A percentile compares a stretch with the other conserved stretches of the same genome.
These are phyloP conservation scores for Stenoptilia bipunctidactyla DNA, from an alignment of 2,888 invertebrate genomes.

Conservation along the genomic window DNA sequence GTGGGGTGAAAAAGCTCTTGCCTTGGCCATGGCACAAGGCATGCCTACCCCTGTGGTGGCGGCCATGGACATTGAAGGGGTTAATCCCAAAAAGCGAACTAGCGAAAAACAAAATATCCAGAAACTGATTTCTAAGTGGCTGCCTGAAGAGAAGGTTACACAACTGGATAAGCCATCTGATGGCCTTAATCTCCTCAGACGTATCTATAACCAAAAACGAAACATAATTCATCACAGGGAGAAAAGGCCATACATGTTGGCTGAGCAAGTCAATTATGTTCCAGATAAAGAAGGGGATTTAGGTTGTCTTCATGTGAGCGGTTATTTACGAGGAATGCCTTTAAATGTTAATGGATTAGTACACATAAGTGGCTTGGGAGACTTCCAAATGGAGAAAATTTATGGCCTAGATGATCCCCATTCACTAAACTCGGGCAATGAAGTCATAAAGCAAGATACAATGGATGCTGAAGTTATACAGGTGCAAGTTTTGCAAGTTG, in stretches of 20 bases:
- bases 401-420: slow-evolving; percentile 79
- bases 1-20: slow-evolving; percentile 84
- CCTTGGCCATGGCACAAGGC: slow-evolving; percentile 84
- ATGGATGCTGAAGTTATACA: slow-evolving; percentile 47
- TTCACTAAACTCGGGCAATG: slow-evolving; percentile 67
- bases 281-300: slow-evolving; percentile 48
- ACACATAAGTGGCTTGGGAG: slow-evolving; percentile 93
- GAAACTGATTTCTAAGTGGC: slow-evolving; percentile 75
- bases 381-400: slow-evolving; percentile 91
- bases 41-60: slow-evolving; percentile 83
- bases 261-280: slow-evolving; percentile 81
- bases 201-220: slow-evolving; percentile 87
- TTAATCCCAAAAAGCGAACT: slow-evolving; percentile 80
- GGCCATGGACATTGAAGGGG: slow-evolving; percentile 79
- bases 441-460: slow-evolving; percentile 46
- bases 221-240: slow-evolving; percentile 78
- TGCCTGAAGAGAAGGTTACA: slow-evolving; percentile 87
- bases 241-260: slow-evolving; percentile 85
- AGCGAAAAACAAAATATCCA: slow-evolving; percentile 77
- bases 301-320: slow-evolving; percentile 85
- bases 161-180: slow-evolving; percentile 81
- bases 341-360: slow-evolving; percentile 90
- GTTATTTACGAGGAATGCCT: slow-evolving; percentile 86
- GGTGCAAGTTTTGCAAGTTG: slow-evolving; percentile 65
- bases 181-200: slow-evolving; percentile 75